These are phyloP conservation scores for Eulemur coronatus DNA, from an alignment of 2,797 vertebrate genomes.

Conservation along the genomic window DNA sequence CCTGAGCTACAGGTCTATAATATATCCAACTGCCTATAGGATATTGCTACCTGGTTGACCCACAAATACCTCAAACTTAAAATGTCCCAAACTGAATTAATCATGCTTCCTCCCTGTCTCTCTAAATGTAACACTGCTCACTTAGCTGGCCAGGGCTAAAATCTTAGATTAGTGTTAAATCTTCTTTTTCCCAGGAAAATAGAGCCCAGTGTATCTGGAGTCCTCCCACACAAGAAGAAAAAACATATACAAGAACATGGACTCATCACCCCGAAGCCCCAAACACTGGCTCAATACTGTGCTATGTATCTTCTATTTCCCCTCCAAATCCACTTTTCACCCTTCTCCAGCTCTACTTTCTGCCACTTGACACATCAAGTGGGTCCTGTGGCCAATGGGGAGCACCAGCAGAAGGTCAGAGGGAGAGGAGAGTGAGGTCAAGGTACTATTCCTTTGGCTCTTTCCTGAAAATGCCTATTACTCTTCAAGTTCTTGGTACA, in stretches of 20 bases:
- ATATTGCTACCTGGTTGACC: not conserved
- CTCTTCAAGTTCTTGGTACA: constrained; percentile 15
- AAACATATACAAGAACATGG: not conserved
- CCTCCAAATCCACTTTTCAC: not conserved
- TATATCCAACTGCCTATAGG: not conserved
- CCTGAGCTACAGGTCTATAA: not conserved
- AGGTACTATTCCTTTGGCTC: not conserved
- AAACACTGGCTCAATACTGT: not conserved
- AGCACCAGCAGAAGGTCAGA: not conserved
- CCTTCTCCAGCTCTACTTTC: not conserved
- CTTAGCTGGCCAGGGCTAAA: not conserved
- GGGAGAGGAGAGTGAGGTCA: not conserved
- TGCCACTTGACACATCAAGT: not conserved
- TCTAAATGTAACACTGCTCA: not conserved
- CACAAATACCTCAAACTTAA: not conserved
- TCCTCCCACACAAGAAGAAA: not conserved
- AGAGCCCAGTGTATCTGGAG: not conserved
- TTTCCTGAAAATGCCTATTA: not conserved
- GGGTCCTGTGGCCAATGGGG: not conserved
- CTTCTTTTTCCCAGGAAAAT: not conserved
- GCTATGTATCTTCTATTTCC: not conserved
- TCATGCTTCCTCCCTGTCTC: not conserved
- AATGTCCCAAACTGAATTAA: not conserved
- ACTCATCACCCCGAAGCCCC: not conserved
- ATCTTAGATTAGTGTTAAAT: constrained; percentile 10